Evolutionary conservation across 2,888 invertebrate species (phyloP), one percentile per base, ranked within the genome.

Genomic region (Phengaris alcon): DNA sequence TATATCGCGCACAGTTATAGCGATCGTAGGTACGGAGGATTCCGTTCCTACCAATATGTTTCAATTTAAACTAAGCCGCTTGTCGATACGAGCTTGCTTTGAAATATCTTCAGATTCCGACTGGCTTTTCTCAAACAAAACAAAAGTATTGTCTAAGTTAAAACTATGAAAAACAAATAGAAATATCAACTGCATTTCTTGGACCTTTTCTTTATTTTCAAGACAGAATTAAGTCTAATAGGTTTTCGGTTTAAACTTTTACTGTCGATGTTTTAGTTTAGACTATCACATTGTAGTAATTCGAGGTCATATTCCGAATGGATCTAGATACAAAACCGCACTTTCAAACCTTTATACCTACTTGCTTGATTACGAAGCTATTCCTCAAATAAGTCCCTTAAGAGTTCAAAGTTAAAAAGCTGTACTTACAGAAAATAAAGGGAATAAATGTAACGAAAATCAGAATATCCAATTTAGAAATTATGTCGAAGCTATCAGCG

Each of bases 41-140:
- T 87, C 85, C 85, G 82, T 87, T 86, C 85, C 85, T 84, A 82
- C 88, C 91, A 91, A 92, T 92, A 91, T 88, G 89, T 92, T 91
- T 92, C 92, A 91, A 92, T 92, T 91, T 91, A 87, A 88, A 89
- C 84, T 90, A 91, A 92, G 91, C 91, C 89, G 89, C 86, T 91
- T 90, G 91, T 90, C 91, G 90, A 90, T 90, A 86, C 89, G 82
- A 83, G 83, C 86, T 86, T 81, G 85, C 83, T 82, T 78, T 83
- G 83, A 85, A 86, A 88, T 88, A 88, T 88, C 88, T 89, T 83
- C 82, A 85, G 85, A 86, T 87, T 85, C 75, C 83, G 80, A 87
- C 86, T 83, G 85, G 86, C 86, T 88, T 85, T 84, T 76, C 79
- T 79, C 81, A 81, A 84, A 85, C 84, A 82, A 85, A 86, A 87